Percentiles rank a stretch among this genome's conserved stretches.
Evolutionary conservation across 2,888 invertebrate genomes (phyloP).

Genomic region (Aspidiotus rigidus): DNA sequence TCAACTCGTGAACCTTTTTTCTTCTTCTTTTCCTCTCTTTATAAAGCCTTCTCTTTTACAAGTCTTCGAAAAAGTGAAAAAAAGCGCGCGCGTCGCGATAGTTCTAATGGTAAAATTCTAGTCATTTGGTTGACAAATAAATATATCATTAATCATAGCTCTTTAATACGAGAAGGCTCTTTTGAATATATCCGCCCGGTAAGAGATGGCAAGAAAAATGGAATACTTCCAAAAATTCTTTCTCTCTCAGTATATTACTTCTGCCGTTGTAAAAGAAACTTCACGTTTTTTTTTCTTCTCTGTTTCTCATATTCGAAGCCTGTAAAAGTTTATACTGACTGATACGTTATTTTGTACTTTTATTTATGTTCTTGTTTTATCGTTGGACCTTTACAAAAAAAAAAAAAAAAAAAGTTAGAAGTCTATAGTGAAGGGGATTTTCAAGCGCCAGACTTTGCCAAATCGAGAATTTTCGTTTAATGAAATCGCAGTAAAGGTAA

Average conservation of each 20-base stretch:
- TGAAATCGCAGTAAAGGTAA: no score
- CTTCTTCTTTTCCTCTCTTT: background rate
- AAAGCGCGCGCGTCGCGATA: background rate
- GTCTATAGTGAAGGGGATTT: background rate
- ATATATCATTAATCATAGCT: conserved; percentile 31
- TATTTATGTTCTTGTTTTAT: conserved; percentile 9
- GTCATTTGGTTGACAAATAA: conserved; percentile 30
- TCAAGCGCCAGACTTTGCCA: background rate
- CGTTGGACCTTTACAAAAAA: background rate
- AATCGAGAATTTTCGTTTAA: no score
- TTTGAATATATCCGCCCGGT: conserved; percentile 27
- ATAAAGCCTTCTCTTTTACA: conserved; percentile 4
- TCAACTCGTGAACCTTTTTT: conserved; percentile 1
- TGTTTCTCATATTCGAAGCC: conserved; percentile 5
- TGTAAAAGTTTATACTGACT: conserved; percentile 19
- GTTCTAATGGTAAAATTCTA: conserved; percentile 2
- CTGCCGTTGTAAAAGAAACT: no score
- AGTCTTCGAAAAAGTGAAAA: background rate
- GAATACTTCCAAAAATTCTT: conserved; percentile 24
- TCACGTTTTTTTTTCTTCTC: conserved; percentile 5
- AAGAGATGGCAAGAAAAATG: conserved; percentile 29
- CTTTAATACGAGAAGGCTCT: conserved; percentile 31
- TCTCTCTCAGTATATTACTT: background rate
- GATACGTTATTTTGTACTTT: conserved; percentile 21
- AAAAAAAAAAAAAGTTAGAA: background rate